phyloP scores from a whole-genome alignment of 2,113 vertebrate species.

The Paratilapia polleni region DNA sequence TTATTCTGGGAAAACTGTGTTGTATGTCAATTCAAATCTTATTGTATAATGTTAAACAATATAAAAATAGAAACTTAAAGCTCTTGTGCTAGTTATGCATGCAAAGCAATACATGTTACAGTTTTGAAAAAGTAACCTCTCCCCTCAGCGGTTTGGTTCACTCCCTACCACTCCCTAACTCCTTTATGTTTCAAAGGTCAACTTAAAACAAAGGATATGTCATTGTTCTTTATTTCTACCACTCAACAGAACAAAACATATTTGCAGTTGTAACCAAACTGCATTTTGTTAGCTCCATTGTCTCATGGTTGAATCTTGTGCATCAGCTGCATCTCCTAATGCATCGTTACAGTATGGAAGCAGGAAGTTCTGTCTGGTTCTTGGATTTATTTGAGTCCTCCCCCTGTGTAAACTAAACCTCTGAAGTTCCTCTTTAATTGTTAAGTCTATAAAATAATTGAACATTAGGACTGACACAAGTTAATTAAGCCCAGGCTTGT shows the following conservation, averaged over 20 bases:
- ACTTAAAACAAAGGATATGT: not conserved
- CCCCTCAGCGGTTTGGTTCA: not conserved
- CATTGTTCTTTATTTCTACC: not conserved
- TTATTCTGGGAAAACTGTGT: no score
- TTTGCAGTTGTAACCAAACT: not conserved
- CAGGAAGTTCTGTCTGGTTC: no score
- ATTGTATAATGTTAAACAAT: no score
- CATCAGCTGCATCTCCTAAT: not conserved
- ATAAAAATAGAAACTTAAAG: no score
- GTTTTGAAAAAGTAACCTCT: no score
- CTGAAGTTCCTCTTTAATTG: not conserved
- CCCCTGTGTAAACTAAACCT: no score
- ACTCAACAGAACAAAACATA: not conserved
- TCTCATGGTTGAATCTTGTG: not conserved
- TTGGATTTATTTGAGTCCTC: no score
- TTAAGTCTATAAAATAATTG: not conserved
- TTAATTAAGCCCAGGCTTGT: not conserved
- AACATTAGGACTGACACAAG: fast-evolving
- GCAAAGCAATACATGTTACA: no score
- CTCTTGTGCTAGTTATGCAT: no score
- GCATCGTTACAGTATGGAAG: not conserved
- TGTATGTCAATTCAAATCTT: no score
- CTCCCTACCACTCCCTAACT: not conserved
- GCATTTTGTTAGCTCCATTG: not conserved
- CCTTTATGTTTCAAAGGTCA: not conserved